phyloP scores from a whole-genome alignment of 2,797 vertebrate species.

The Glossophaga mutica region DNA sequence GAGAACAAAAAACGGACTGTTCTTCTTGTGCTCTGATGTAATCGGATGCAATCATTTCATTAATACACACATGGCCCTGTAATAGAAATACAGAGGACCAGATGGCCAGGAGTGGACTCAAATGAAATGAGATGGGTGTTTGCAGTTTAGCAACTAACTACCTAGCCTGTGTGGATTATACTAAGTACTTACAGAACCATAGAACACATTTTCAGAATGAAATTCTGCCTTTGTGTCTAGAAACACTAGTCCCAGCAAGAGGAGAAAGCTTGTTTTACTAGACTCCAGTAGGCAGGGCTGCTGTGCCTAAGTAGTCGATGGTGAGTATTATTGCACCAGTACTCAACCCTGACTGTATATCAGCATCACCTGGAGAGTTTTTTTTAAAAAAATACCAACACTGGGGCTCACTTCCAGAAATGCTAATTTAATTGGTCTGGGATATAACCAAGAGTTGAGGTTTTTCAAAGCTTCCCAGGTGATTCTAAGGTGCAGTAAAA shows the following conservation, averaged over 20 bases:
- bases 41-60: conserved; percentile 84
- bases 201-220: conserved; percentile 75
- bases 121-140: conserved; percentile 82
- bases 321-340: not conserved
- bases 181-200: conserved; percentile 68
- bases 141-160: conserved; percentile 83
- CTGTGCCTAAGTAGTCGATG: not conserved
- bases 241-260: not conserved
- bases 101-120: conserved; percentile 79
- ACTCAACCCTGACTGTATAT: not conserved
- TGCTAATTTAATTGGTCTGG: conserved; percentile 46
- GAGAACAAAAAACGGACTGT: not conserved
- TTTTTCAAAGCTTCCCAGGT: conserved; percentile 21
- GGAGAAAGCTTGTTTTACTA: not conserved
- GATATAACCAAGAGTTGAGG: not conserved
- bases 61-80: conserved; percentile 80
- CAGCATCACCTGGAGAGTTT: not conserved
- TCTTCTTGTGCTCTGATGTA: conserved; percentile 77
- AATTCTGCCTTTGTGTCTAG: conserved; percentile 61
- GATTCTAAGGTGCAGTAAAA: conserved; percentile 10
- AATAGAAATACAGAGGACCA: conserved; percentile 79
- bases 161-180: conserved; percentile 74
- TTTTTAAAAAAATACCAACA: not conserved
- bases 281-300: not conserved
- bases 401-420: not conserved